A percentile compares a stretch with the other conserved stretches of the same genome.
phyloP scores from a whole-genome alignment of 2,113 vertebrate genomes.

The Gobiocypris rarus region DNA sequence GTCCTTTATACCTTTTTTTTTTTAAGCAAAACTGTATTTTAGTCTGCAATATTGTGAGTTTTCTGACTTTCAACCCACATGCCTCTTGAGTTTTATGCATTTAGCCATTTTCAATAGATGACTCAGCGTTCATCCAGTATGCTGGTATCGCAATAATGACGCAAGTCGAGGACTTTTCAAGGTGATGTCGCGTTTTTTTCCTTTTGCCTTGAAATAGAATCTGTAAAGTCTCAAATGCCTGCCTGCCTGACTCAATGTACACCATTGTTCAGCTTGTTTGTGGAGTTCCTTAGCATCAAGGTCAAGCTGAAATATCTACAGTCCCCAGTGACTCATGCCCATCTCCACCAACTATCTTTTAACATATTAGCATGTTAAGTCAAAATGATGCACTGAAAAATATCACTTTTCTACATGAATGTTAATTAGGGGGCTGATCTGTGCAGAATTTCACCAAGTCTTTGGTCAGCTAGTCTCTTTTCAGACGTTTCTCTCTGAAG shows the following conservation, averaged over 20 bases:
- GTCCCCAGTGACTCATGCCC: background rate
- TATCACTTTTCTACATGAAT: background rate
- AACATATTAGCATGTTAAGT: conserved; percentile 4
- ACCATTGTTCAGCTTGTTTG: conserved; percentile 47
- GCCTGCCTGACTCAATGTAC: conserved; percentile 36
- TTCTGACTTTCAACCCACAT: conserved; percentile 26
- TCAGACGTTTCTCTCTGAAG: background rate
- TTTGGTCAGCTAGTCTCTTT: too few relatives aligned
- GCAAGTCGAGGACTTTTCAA: conserved; percentile 49
- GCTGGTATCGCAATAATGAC: conserved; percentile 23
- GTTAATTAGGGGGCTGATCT: background rate
- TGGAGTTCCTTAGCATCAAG: conserved; percentile 43
- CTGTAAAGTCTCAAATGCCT: conserved; percentile 31
- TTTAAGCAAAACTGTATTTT: background rate
- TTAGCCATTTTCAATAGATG: conserved; percentile 18
- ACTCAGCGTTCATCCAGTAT: conserved; percentile 8
- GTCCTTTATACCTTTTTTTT: background rate
- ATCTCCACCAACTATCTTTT: background rate
- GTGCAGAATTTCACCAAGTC: background rate
- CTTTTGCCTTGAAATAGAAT: conserved; percentile 44
- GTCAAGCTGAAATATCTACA: conserved; percentile 35
- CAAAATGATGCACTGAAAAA: background rate
- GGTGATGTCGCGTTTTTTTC: conserved; percentile 39
- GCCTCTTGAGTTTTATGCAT: conserved; percentile 28
- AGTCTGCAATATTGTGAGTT: background rate